Conservation (phyloP, 53 echinoderm and acorn worm species). For the Echinarachnius parma region DNA sequence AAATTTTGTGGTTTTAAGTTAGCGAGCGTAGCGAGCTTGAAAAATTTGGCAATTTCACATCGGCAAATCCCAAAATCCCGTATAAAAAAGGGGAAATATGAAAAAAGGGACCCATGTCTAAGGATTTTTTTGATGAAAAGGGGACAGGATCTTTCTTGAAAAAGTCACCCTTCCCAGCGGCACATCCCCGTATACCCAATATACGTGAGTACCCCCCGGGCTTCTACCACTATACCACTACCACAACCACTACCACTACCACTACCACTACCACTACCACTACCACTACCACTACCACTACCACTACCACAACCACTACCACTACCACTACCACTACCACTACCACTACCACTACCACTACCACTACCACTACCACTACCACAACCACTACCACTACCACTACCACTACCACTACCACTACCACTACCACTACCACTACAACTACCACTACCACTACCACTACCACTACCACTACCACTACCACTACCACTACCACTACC, state of each 20-base stretch:
- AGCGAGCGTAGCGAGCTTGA: too few relatives aligned
- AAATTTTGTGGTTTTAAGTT: too few relatives aligned
- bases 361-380: conserved; percentile 9
- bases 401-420: background rate
- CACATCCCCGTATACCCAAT: too few relatives aligned
- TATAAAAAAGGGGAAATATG: too few relatives aligned
- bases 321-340: background rate
- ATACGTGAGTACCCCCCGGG: too few relatives aligned
- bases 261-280: background rate
- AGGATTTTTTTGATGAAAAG: too few relatives aligned
- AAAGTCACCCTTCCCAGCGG: too few relatives aligned
- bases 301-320: background rate
- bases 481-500: background rate
- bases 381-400: background rate
- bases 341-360: background rate
- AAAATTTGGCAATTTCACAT: too few relatives aligned
- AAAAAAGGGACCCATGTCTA: too few relatives aligned
- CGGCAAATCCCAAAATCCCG: too few relatives aligned
- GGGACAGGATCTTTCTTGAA: too few relatives aligned
- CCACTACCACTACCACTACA: background rate
- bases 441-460: background rate
- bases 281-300: background rate
- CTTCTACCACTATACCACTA: too few relatives aligned
- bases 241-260: conserved; percentile 1
- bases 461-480: background rate